Evolutionary conservation across 2,888 invertebrate genomes (phyloP).

Genomic region (Limnephilus lunatus): DNA sequence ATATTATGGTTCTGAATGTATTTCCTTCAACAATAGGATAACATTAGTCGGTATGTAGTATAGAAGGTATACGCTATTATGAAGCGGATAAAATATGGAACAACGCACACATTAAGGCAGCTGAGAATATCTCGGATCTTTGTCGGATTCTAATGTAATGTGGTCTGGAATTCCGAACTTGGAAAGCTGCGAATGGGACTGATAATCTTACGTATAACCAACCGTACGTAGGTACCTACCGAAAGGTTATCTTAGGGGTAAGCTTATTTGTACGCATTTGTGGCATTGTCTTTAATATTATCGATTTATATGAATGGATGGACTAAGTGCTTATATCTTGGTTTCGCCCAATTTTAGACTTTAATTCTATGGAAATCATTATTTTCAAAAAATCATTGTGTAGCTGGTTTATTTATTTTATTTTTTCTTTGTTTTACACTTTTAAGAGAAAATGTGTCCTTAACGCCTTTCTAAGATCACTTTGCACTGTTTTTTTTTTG

Average conservation of each 20-base stretch:
- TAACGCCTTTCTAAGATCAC: too few relatives aligned
- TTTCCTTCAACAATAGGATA: background rate
- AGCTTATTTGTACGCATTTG: background rate
- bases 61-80: background rate
- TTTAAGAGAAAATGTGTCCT: too few relatives aligned
- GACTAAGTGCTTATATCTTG: too few relatives aligned
- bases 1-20: background rate
- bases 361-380: too few relatives aligned
- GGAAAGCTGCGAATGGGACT: background rate
- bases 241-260: background rate
- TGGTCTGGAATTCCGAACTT: background rate
- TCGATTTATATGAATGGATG: background rate
- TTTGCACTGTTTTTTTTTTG: too few relatives aligned
- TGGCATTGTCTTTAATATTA: background rate
- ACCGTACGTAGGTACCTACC: background rate
- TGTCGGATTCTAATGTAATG: background rate
- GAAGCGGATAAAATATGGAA: background rate
- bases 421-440: too few relatives aligned
- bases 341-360: too few relatives aligned
- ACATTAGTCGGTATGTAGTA: background rate
- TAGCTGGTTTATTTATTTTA: too few relatives aligned
- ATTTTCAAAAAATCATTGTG: too few relatives aligned
- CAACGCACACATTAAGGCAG: background rate
- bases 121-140: background rate
- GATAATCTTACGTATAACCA: background rate